Conservation (phyloP, 1,140 invertebrate species). For the Dendrolimus kikuchii region DNA sequence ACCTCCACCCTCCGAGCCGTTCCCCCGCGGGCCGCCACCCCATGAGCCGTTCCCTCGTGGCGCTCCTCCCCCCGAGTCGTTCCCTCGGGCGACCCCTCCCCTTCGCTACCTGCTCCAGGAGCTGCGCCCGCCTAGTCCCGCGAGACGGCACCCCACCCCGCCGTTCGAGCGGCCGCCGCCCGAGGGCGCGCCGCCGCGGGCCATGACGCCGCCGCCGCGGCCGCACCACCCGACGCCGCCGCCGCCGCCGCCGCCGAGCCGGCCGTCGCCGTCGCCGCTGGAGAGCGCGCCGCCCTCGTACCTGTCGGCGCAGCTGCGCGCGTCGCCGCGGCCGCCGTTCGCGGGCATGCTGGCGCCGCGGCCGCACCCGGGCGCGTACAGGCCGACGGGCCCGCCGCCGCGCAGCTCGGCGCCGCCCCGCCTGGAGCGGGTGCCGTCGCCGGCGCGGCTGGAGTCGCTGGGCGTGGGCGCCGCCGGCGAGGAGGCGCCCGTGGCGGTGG, state of each 20-base stretch:
- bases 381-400: slow-evolving; percentile 45
- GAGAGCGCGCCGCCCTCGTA: slow-evolving; percentile 17
- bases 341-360: slow-evolving; percentile 2
- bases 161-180: slow-evolving; percentile 38
- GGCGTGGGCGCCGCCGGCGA: slow-evolving; percentile 7
- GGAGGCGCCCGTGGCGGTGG: slow-evolving; percentile 18
- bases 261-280: slow-evolving; percentile 23
- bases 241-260: slow-evolving; percentile 15
- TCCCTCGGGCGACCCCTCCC: slow-evolving; percentile 4
- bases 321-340: slow-evolving; percentile 12
- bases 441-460: slow-evolving; percentile 20
- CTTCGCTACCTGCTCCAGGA: neutral
- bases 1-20: slow-evolving; percentile 24
- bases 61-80: slow-evolving; percentile 1
- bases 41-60: slow-evolving; percentile 4
- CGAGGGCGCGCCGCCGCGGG: slow-evolving; percentile 34
- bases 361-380: slow-evolving; percentile 20
- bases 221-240: slow-evolving; percentile 31
- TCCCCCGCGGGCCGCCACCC: slow-evolving; percentile 42
- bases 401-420: slow-evolving; percentile 19
- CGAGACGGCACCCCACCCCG: slow-evolving; percentile 36
- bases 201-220: slow-evolving; percentile 48
- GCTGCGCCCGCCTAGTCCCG: neutral
- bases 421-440: slow-evolving; percentile 9
- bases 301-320: slow-evolving; percentile 20